Evolutionary conservation across 2,797 vertebrate species (phyloP).

Genomic region (Gadopsis bispinosus): DNA sequence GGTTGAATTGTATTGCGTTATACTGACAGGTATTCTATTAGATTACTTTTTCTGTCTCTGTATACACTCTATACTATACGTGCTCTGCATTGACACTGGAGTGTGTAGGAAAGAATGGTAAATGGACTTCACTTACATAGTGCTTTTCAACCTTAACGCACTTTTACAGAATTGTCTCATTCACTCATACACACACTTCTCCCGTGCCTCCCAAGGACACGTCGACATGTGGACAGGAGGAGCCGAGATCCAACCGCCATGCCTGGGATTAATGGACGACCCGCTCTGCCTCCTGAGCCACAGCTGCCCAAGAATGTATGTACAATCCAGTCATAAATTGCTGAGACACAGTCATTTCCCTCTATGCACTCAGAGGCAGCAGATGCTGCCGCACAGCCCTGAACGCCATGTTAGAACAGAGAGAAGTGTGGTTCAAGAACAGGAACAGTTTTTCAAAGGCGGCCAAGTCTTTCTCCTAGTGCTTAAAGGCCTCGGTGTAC

Average conservation of each 20-base stretch:
- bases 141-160: too few species aligned
- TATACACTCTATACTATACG: constrained; percentile 9
- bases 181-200: too few species aligned
- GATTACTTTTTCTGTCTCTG: constrained; percentile 3
- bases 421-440: constrained; percentile 44
- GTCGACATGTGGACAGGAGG: too few species aligned
- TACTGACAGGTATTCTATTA: not conserved
- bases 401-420: constrained; percentile 47
- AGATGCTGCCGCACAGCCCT: constrained; percentile 46
- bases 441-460: not conserved
- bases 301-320: constrained; percentile 26
- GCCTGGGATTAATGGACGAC: too few species aligned
- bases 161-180: too few species aligned
- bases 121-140: too few species aligned
- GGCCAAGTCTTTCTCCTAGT: constrained; percentile 7
- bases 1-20: not conserved
- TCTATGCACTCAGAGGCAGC: constrained; percentile 47
- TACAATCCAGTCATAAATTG: constrained; percentile 65
- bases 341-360: constrained; percentile 61
- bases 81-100: constrained; percentile 52
- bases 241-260: too few species aligned
- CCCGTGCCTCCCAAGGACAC: too few species aligned
- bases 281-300: too few species aligned
- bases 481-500: constrained; percentile 24
- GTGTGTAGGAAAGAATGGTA: constrained; percentile 42